Conservation (phyloP, 2,113 vertebrate species). For the Dendropsophus ebraccatus region DNA sequence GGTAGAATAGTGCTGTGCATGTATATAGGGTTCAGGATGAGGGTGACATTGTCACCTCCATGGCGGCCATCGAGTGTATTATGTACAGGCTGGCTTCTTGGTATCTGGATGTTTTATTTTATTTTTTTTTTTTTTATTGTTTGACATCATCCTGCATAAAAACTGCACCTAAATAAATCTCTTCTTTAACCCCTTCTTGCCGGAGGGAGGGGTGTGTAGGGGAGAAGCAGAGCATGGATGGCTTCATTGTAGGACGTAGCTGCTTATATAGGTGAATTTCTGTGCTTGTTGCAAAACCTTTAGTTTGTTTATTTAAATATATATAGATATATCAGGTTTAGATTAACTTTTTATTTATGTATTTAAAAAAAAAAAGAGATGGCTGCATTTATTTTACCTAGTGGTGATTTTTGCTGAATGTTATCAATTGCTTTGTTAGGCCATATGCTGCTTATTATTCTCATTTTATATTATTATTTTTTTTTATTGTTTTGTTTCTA, state of each 20-base stretch:
- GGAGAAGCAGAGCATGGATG: not conserved
- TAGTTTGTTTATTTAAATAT: not conserved
- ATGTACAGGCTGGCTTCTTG: not conserved
- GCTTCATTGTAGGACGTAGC: not conserved
- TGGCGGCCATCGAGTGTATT: not conserved
- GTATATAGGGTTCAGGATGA: not conserved
- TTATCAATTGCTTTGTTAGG: not conserved
- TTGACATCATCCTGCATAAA: conserved; percentile 11
- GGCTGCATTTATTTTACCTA: no score
- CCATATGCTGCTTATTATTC: not conserved
- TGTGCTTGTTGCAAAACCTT: not conserved
- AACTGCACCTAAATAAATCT: not conserved
- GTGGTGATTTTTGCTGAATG: no score
- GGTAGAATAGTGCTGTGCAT: not conserved
- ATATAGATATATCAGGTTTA: no score
- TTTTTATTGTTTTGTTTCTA: no score
- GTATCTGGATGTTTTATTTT: not conserved
- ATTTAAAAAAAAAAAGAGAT: no score
- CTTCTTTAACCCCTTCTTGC: conserved; percentile 15
- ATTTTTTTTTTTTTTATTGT: no score
- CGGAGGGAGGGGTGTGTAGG: conserved; percentile 27
- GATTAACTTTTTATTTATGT: no score
- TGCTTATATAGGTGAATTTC: not conserved
- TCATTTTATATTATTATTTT: not conserved
- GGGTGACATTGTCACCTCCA: not conserved